Base-by-base conservation (phyloP, 2,113 vertebrate species). In the Heterotis niloticus region DNA sequence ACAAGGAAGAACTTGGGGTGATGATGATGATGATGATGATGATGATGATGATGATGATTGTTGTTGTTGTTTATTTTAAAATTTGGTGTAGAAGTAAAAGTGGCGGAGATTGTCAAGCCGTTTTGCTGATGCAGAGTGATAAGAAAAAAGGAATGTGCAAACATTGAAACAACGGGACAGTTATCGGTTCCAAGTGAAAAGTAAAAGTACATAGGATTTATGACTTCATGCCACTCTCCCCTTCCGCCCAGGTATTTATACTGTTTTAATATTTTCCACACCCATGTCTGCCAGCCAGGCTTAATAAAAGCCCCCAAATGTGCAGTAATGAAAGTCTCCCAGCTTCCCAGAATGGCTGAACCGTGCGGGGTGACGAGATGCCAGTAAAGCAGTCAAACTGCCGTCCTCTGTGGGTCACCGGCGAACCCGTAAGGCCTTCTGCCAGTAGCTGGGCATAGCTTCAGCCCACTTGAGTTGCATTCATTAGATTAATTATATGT, bases 281-380 rank as follows among this genome's bases (percentile, higher is more conserved):
- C 64, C 0, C 44, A 54, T 24, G 54, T 24, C 82, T 28, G 5
- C 76, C 72, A 44, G 34, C 79, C 26, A 66, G 82, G 78, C 75
- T 75, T 64, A 84, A 85, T 85, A 82, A 86, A 81, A 82, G 79
- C 76, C 34, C 68, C 24, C 54, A 29, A 51, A 11, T 18, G 71
- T 79, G 62, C 17, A 64, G 1, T 20, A 76, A 73, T 64, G 54
- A 70, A 54, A 34, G 29, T 29, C 51, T 23, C 54, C 56, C 76
- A 54, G 20, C 1, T 14, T 56, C 56, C n/a, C 71, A 12, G 24
- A 56, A 23, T 23, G 20, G 52, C 5, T 23, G 24, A 73, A 73
- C 24, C 66, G 44, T 74, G 73, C 75, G 24, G 70, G 74, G 77
- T 65, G 59, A 78, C 57, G 73, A 77, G 77, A 28, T 78, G 68